A percentile compares a stretch with the other conserved stretches of the same genome.
These are phyloP conservation scores for Tylochromis polylepis DNA, from an alignment of 2,113 vertebrate genomes.

Conservation along the genomic window DNA sequence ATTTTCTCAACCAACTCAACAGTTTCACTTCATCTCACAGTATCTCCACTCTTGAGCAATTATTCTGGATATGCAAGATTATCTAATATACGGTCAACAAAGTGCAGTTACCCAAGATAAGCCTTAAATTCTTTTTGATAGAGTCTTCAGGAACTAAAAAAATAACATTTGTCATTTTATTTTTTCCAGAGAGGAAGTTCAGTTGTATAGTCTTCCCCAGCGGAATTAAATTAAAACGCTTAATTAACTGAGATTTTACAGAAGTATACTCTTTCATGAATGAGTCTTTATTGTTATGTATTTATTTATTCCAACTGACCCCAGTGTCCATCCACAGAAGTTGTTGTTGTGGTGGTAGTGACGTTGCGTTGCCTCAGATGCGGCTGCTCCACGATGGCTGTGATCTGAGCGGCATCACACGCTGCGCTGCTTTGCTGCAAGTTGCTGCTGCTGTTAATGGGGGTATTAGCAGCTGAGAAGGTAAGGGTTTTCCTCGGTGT, in stretches of 20 bases:
- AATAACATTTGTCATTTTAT: neutral
- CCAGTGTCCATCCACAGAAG: conserved; percentile 79
- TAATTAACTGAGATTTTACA: neutral
- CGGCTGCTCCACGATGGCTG: conserved; percentile 76
- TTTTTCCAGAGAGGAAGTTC: neutral
- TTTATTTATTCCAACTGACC: conserved; percentile 71
- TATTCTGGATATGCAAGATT: neutral
- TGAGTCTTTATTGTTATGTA: neutral
- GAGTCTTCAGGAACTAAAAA: neutral
- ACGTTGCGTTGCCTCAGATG: conserved; percentile 77
- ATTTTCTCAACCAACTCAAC: neutral
- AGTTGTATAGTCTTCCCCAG: neutral
- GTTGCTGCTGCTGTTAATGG: conserved; percentile 34
- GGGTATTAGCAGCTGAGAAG: conserved; percentile 60
- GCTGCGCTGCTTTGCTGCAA: conserved; percentile 34
- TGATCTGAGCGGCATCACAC: conserved; percentile 50
- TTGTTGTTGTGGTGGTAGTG: conserved; percentile 56
- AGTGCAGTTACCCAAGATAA: neutral
- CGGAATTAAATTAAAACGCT: neutral
- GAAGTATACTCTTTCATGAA: neutral
- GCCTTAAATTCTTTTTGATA: neutral
- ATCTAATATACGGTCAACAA: neutral
- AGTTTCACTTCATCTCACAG: rapidly evolving
- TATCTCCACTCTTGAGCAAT: neutral
- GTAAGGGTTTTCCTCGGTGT: conserved; percentile 59